Conservation (phyloP, 2,113 vertebrate genomes). For the Gavialis gangeticus region DNA sequence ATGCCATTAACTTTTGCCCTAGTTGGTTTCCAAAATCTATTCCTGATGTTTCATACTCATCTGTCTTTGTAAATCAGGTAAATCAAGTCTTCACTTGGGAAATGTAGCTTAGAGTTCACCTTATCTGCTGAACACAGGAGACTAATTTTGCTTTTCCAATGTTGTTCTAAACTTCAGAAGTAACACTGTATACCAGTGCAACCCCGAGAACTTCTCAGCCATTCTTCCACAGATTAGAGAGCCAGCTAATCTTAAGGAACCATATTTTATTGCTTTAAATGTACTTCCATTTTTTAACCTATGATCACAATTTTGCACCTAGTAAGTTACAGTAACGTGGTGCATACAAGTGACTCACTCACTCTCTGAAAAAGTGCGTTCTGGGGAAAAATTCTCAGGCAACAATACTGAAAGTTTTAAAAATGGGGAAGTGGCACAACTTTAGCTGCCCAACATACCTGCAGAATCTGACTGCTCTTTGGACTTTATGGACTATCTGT, state of each 20-base stretch:
- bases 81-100: neutral
- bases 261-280: neutral
- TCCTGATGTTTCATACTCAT: neutral
- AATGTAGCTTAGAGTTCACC: neutral
- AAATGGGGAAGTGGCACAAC: neutral
- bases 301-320: neutral
- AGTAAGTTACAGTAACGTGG: neutral
- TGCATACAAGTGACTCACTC: neutral
- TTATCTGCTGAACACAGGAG: neutral
- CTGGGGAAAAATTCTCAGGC: neutral
- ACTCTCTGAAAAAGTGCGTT: neutral
- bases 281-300: neutral
- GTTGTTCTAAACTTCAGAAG: neutral
- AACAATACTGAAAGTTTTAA: neutral
- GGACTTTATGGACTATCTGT: neutral
- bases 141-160: neutral
- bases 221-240: neutral
- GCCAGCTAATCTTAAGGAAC: neutral
- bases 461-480: neutral
- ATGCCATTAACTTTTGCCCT: neutral
- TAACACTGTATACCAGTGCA: neutral
- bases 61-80: neutral
- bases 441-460: neutral
- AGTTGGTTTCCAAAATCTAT: neutral
- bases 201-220: neutral